phyloP scores from a whole-genome alignment of 2,113 vertebrate species.

The Scalopus aquaticus region DNA sequence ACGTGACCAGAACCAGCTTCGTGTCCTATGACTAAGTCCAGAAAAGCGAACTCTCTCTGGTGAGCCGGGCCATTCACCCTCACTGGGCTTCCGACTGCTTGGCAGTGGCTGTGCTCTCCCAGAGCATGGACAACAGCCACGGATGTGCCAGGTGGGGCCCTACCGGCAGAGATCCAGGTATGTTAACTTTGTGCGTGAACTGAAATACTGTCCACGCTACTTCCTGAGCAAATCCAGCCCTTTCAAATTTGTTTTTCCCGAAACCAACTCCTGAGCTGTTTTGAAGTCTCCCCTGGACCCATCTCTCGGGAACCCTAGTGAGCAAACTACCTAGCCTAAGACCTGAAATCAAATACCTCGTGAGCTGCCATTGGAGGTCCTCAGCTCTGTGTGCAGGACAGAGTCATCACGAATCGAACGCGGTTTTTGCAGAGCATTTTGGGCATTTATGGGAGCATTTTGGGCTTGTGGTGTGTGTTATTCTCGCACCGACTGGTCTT shows the following conservation, averaged over 20 bases:
- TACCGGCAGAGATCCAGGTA: not conserved
- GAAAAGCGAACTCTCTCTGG: not conserved
- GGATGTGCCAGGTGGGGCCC: not conserved
- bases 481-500: not conserved
- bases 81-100: not conserved
- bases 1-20: not conserved
- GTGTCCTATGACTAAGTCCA: not conserved
- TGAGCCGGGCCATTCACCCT: not conserved
- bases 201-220: not conserved
- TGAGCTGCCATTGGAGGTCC: fast-evolving
- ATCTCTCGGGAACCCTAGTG: not conserved
- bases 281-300: not conserved
- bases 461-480: not conserved
- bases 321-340: not conserved
- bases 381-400: not conserved
- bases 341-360: not conserved
- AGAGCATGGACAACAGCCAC: fast-evolving
- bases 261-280: not conserved
- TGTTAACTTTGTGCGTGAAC: not conserved
- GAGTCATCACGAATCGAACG: not conserved
- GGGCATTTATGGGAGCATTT: not conserved
- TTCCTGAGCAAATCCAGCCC: not conserved
- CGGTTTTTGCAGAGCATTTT: not conserved
- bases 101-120: not conserved
- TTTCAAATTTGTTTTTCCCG: too few species aligned